A percentile compares a stretch with the other conserved stretches of the same genome.
Conservation (phyloP, 2,888 invertebrate species). For the Mactromeris polynyma region DNA sequence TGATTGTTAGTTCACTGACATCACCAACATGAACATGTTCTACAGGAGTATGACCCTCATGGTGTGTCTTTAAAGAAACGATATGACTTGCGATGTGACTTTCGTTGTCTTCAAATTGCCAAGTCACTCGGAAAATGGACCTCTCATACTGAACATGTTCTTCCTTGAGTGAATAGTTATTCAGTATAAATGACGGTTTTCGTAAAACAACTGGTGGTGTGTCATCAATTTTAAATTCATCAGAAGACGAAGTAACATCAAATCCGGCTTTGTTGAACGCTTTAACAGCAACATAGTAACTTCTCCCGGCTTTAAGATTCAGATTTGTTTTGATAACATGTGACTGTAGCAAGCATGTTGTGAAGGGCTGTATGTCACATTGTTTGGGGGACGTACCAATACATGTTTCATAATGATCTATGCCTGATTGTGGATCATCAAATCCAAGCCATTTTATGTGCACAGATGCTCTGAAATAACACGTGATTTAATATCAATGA, state of each 20-base stretch:
- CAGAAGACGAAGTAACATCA: slow-evolving; percentile 32
- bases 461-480: slow-evolving; percentile 38
- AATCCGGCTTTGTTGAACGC: slow-evolving; percentile 60
- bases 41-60: slow-evolving; percentile 53
- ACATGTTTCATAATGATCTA: slow-evolving; percentile 53
- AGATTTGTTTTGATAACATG: slow-evolving; percentile 43
- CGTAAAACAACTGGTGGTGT: slow-evolving; percentile 43
- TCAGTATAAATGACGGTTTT: slow-evolving; percentile 23
- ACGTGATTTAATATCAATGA: neutral
- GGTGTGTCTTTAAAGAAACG: slow-evolving; percentile 53
- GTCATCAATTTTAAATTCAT: slow-evolving; percentile 51
- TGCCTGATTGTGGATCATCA: slow-evolving; percentile 55
- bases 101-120: slow-evolving; percentile 58
- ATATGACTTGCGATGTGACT: slow-evolving; percentile 56
- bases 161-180: neutral
- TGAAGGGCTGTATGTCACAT: slow-evolving; percentile 54
- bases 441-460: slow-evolving; percentile 51
- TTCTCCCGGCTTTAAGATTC: slow-evolving; percentile 27
- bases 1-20: slow-evolving; percentile 43
- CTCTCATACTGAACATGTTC: slow-evolving; percentile 51
- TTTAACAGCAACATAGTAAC: slow-evolving; percentile 50
- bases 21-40: slow-evolving; percentile 50
- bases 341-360: slow-evolving; percentile 41
- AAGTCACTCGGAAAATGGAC: slow-evolving; percentile 49
- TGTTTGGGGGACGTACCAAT: slow-evolving; percentile 14